phyloP scores from a whole-genome alignment of 2,888 invertebrate genomes.

The Colletes collaris region DNA sequence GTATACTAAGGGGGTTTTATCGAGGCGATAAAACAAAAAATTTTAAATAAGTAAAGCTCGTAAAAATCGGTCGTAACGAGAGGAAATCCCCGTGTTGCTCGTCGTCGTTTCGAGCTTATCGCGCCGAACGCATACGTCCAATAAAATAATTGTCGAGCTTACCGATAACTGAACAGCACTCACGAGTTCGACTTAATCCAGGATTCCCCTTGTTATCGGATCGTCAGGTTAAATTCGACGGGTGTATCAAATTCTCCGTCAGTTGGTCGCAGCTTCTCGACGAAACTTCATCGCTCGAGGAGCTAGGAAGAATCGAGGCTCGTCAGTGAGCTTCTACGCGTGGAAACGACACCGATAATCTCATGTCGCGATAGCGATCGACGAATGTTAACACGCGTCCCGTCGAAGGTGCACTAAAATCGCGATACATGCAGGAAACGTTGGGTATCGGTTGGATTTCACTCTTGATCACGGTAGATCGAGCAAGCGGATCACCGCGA shows the following conservation, averaged over 20 bases:
- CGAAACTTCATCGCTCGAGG: too few species aligned
- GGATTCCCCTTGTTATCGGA: background rate
- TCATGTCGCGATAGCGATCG: background rate
- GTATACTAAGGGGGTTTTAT: too few species aligned
- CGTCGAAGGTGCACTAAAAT: slow-evolving; percentile 4
- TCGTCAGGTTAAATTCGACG: too few species aligned
- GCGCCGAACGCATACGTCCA: background rate
- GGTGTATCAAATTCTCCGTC: too few species aligned
- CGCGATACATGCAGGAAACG: background rate
- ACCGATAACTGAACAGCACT: background rate
- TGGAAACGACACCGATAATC: background rate
- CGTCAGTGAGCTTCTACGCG: background rate
- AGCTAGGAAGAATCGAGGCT: too few species aligned
- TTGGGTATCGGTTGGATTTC: slow-evolving; percentile 68
- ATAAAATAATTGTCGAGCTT: background rate
- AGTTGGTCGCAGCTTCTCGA: too few species aligned
- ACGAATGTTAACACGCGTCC: background rate
- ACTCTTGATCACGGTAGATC: slow-evolving; percentile 74
- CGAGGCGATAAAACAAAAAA: too few species aligned
- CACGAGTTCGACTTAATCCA: background rate
- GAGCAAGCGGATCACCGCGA: slow-evolving; percentile 39
- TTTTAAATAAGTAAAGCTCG: too few species aligned
- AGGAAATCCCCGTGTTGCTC: too few species aligned
- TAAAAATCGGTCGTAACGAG: too few species aligned
- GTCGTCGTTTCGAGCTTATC: too few species aligned